A percentile compares a stretch with the other conserved stretches of the same genome.
Evolutionary conservation across 2,113 vertebrate species (phyloP).

Genomic region (Pangasianodon gigas): DNA sequence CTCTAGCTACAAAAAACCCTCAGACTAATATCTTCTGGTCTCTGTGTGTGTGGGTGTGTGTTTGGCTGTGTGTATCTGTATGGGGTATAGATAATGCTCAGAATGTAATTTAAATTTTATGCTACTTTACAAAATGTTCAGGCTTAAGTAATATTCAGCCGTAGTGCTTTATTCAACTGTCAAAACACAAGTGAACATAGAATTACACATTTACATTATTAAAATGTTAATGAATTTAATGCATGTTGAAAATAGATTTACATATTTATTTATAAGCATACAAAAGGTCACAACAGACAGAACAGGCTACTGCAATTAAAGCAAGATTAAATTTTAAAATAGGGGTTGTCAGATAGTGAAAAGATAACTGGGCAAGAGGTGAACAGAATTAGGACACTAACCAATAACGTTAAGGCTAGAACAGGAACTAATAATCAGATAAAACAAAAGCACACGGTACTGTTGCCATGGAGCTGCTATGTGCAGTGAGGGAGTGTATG

Average conservation of each 20-base stretch:
- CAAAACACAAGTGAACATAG: neutral
- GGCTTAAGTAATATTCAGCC: neutral
- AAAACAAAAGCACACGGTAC: neutral
- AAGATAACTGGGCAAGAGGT: neutral
- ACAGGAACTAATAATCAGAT: constrained; percentile 17
- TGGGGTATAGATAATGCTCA: constrained; percentile 8
- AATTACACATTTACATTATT: neutral
- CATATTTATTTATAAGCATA: neutral
- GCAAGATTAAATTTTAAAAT: neutral
- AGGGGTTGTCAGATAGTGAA: neutral
- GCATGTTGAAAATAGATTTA: no score
- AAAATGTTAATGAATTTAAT: neutral
- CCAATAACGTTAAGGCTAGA: neutral
- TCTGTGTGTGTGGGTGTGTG: neutral
- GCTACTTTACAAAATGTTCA: neutral
- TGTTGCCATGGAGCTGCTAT: constrained; percentile 3
- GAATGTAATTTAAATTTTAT: neutral
- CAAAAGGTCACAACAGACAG: neutral
- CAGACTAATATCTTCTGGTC: constrained; percentile 8
- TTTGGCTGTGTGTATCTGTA: neutral
- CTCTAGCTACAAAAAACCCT: constrained; percentile 50
- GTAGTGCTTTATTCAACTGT: neutral
- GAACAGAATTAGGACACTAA: neutral
- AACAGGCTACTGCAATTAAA: neutral
- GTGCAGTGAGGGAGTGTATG: neutral